phyloP scores from a whole-genome alignment of 37 sponge, comb jelly and placozoan genomes.

The Amphimedon queenslandica region DNA sequence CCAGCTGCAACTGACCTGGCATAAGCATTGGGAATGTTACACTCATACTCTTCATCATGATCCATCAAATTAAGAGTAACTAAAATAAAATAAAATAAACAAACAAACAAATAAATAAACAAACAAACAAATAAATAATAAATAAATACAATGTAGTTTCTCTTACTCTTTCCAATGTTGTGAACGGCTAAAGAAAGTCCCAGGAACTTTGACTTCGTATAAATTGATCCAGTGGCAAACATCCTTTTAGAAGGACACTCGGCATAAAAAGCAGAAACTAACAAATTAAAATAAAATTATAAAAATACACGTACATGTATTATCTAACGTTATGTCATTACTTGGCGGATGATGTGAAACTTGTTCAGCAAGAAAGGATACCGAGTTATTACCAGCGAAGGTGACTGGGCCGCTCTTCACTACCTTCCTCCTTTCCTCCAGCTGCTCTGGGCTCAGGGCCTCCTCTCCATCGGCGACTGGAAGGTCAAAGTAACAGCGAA shows the following conservation, averaged over 20 bases:
- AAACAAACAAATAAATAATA: not conserved
- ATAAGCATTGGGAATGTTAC: conserved; percentile 91
- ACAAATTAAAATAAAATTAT: too few species aligned
- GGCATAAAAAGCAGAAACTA: conserved; percentile 95
- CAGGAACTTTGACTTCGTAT: conserved; percentile 94
- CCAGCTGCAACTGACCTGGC: conserved; percentile 37
- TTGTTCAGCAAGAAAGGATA: conserved; percentile 93
- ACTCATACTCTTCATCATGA: conserved; percentile 83
- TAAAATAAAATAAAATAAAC: conserved; percentile 10
- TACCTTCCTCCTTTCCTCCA: conserved; percentile 21
- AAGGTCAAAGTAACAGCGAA: conserved; percentile 94
- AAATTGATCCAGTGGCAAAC: conserved; percentile 75
- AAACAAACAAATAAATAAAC: too few species aligned
- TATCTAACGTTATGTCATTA: conserved; percentile 9
- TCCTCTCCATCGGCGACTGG: conserved; percentile 27
- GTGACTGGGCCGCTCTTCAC: conserved; percentile 77
- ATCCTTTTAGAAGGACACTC: conserved; percentile 83
- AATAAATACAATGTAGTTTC: too few species aligned
- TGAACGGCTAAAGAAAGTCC: conserved; percentile 95
- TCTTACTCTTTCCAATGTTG: conserved; percentile 74
- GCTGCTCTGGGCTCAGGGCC: conserved; percentile 5
- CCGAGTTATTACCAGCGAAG: conserved; percentile 61
- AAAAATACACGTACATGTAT: too few species aligned
- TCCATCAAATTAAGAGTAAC: conserved; percentile 77
- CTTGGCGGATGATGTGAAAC: conserved; percentile 98